Conservation (phyloP, 2,113 vertebrate species). For the Aramus guarauna region DNA sequence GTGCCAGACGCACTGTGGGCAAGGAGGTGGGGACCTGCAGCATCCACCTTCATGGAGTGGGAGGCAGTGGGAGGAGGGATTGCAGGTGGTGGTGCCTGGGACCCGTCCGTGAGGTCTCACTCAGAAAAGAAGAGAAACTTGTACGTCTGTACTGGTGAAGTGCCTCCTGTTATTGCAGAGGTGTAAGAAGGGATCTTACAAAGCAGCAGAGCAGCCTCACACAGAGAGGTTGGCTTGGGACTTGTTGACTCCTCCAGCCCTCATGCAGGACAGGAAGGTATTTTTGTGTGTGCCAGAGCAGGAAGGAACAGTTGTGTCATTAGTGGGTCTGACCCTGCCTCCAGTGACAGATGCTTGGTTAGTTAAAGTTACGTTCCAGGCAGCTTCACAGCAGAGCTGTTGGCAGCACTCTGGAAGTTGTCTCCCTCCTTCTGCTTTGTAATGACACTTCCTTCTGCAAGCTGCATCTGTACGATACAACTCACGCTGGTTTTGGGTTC, state of each 20-base stretch:
- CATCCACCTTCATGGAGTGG: no score
- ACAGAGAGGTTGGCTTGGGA: background rate
- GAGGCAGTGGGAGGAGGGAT: background rate
- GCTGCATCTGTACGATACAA: background rate
- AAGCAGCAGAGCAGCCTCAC: background rate
- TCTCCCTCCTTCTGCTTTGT: background rate
- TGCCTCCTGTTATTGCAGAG: background rate
- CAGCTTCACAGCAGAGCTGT: background rate
- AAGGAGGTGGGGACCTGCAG: background rate
- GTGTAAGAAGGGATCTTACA: background rate
- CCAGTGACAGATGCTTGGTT: background rate
- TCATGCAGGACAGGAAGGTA: accelerated
- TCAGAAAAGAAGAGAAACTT: background rate
- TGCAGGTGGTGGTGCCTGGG: background rate
- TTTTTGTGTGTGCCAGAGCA: background rate
- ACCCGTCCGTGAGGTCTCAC: accelerated
- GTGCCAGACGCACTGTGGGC: no score
- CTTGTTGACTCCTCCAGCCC: background rate
- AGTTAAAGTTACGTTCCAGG: background rate
- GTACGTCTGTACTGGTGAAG: background rate
- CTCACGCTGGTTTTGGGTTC: background rate
- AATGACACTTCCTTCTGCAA: background rate
- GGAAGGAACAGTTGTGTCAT: background rate
- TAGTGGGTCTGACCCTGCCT: background rate
- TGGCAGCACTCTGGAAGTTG: background rate